A percentile compares a stretch with the other conserved stretches of the same genome.
These are phyloP conservation scores for Heliconius congener DNA, from an alignment of 1,140 invertebrate genomes.

Conservation along the genomic window DNA sequence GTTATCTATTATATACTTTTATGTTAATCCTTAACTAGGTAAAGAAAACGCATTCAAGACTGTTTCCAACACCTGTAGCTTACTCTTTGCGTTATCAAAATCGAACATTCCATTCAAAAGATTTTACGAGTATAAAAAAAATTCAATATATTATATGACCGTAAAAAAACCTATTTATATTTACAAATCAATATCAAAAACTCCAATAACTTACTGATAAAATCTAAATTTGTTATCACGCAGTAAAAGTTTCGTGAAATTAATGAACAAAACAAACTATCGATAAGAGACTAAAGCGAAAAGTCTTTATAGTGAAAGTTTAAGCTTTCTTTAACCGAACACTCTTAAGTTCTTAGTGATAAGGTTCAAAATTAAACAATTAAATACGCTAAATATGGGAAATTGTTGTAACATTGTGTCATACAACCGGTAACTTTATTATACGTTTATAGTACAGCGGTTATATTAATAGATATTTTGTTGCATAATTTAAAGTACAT, in stretches of 20 bases:
- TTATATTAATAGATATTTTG: not conserved
- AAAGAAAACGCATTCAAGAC: too few species aligned
- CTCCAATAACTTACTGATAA: not conserved
- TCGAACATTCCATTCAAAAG: too few species aligned
- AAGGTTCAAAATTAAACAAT: not conserved
- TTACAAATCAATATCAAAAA: not conserved
- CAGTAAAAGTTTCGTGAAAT: not conserved
- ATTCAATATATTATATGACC: too few species aligned
- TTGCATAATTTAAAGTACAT: not conserved
- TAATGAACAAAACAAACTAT: slow-evolving; percentile 13
- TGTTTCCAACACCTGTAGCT: too few species aligned
- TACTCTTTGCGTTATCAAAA: too few species aligned
- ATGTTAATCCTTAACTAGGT: too few species aligned
- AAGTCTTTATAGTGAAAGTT: not conserved
- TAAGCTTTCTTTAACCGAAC: not conserved
- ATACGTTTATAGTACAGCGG: not conserved
- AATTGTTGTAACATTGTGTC: slow-evolving; percentile 2
- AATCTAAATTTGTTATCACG: not conserved
- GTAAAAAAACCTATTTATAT: too few species aligned
- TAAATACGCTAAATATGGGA: not conserved
- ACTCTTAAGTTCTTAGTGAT: not conserved
- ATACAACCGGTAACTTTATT: not conserved
- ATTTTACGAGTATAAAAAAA: too few species aligned
- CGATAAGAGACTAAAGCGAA: slow-evolving; percentile 6
- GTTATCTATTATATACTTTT: too few species aligned